Evolutionary conservation across 2,888 invertebrate genomes (phyloP).

Genomic region (Polyommatus iphigenia): DNA sequence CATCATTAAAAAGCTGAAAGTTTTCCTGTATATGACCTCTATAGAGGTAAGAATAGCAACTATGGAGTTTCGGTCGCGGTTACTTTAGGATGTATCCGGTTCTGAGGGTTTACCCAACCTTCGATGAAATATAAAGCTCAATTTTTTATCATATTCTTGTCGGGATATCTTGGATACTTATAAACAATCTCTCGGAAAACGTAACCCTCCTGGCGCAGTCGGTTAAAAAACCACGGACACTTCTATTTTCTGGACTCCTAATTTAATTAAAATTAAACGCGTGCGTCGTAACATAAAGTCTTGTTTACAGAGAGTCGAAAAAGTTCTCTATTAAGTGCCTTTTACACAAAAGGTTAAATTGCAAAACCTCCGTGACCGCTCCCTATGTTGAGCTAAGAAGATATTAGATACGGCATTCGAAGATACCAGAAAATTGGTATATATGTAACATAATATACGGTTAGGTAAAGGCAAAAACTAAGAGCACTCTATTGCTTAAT

Average conservation of each 20-base stretch:
- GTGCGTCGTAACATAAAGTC: conserved; percentile 2
- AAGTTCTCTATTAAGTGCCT: conserved; percentile 27
- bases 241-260: background rate
- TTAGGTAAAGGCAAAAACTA: too few species aligned
- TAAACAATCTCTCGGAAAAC: too few species aligned
- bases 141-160: too few species aligned
- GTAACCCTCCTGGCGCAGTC: background rate
- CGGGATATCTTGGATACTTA: too few species aligned
- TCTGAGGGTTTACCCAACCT: too few species aligned
- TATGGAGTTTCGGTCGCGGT: too few species aligned
- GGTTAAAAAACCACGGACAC: background rate
- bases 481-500: too few species aligned
- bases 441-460: background rate
- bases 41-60: too few species aligned
- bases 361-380: conserved; percentile 23
- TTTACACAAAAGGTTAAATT: conserved; percentile 21
- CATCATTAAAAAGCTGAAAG: too few species aligned
- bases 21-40: too few species aligned
- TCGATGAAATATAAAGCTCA: too few species aligned
- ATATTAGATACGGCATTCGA: background rate
- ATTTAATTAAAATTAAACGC: conserved; percentile 15
- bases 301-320: conserved; percentile 11
- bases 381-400: background rate
- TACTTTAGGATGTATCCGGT: too few species aligned
- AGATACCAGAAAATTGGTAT: background rate